Percentiles rank a stretch among this genome's conserved stretches.
These are phyloP conservation scores for Muscicapa comitata DNA, from an alignment of 2,797 vertebrate species.

Conservation along the genomic window DNA sequence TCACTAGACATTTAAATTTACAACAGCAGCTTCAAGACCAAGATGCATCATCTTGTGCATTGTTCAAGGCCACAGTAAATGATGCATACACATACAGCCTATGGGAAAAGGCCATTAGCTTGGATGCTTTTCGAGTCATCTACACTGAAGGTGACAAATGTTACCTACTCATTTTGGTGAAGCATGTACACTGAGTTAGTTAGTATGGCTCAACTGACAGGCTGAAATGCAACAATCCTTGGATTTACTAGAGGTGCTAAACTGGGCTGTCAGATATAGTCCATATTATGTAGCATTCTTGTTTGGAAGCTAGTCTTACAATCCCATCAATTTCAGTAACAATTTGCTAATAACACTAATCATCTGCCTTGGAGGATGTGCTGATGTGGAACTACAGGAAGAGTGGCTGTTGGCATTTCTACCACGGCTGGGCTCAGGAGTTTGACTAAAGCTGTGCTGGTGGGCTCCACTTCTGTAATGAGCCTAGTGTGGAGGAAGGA, in stretches of 20 bases:
- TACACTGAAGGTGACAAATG: neutral
- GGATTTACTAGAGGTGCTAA: neutral
- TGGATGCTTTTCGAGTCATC: neutral
- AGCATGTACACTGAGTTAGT: fast-evolving
- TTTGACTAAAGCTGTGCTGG: neutral
- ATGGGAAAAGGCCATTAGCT: neutral
- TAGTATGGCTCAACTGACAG: neutral
- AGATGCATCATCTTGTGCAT: neutral
- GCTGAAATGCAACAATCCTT: neutral
- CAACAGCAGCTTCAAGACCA: neutral
- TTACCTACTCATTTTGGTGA: neutral
- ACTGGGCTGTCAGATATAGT: neutral
- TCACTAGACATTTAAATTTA: neutral
- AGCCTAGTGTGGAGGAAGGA: neutral
- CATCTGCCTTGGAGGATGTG: neutral
- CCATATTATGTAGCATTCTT: neutral
- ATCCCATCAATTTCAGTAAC: neutral
- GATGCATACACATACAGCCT: fast-evolving
- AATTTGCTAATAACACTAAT: neutral
- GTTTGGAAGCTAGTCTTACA: neutral
- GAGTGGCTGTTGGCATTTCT: neutral
- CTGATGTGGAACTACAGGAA: neutral
- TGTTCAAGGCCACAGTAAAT: neutral
- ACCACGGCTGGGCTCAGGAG: neutral
- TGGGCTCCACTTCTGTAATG: neutral